A percentile compares a stretch with the other conserved stretches of the same genome.
Evolutionary conservation across 2,888 invertebrate genomes (phyloP).

Genomic region (Subacronicta megacephala): DNA sequence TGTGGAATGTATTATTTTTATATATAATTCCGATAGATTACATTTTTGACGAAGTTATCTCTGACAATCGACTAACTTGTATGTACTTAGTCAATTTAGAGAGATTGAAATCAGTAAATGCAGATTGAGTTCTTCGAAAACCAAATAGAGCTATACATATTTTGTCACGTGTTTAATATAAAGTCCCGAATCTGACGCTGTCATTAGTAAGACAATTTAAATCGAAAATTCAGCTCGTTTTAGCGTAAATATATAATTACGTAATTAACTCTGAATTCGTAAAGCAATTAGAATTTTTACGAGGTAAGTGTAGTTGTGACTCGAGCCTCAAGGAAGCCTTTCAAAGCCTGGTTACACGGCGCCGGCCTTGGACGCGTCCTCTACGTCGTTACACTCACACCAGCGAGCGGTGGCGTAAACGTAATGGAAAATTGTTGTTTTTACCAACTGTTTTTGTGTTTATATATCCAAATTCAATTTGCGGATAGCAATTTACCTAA

Average conservation of each 20-base stretch:
- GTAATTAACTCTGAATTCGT: conserved; percentile 1
- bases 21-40: not conserved
- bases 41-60: conserved; percentile 7
- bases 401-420: conserved; percentile 18
- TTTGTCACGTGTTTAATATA: no score
- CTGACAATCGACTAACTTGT: no score
- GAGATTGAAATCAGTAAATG: no score
- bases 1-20: conserved; percentile 2
- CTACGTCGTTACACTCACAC: conserved; percentile 11
- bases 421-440: conserved; percentile 34
- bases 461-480: conserved; percentile 14
- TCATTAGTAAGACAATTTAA: not conserved
- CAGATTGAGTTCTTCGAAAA: no score
- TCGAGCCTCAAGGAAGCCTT: conserved; percentile 21
- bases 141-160: no score
- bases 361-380: conserved; percentile 15
- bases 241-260: not conserved
- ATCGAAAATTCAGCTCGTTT: not conserved
- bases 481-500: conserved; percentile 4
- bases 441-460: conserved; percentile 13
- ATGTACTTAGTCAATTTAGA: no score
- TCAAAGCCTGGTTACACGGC: conserved; percentile 1
- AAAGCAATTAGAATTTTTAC: conserved; percentile 14
- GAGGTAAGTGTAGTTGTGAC: conserved; percentile 4
- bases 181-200: not conserved